Evolutionary conservation across 2,797 vertebrate species (phyloP), one percentile per base, ranked within the genome.

Genomic region (Malacoraja senta): DNA sequence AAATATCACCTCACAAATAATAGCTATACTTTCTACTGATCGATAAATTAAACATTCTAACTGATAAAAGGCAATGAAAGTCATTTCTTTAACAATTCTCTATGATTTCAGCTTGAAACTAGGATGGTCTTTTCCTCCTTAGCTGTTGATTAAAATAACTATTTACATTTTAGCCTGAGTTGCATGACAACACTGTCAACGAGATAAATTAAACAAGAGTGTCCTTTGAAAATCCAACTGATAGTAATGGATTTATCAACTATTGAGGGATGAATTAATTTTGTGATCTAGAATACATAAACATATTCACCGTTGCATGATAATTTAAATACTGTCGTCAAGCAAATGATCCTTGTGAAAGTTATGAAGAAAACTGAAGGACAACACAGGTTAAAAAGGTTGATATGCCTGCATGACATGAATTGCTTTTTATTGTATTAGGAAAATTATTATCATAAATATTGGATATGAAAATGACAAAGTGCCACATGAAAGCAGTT

Each of bases 371-470:
- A 92, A 92, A 92, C 44, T 92, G 71, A 92, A 92, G 68, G 71
- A 92, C 71, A 53, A 92, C n/a, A 76, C 21, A 92, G 90, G 90
- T 71, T 15, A 58, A 44, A 92, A 72, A 76, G 90, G 24, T 68
- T 74, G 74, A 44, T 92, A 3, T 92, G 44, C 35, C 38, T 92
- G 71, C 74, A 72, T 92, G 90, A 92, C 1, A 13, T 58, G 72
- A 92, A 92, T 92, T 92, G 53, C 71, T 74, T 92, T 74, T 91
- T 91, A 92, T 92, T 74, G 71, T 76, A 92, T 92, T 58, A 92
- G 90, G 24, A 92, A 92, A 92, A 92, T 92, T 72, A 58, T 91
- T 91, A 91, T 76, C 71, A 92, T 92, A 92, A 92, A 92, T 92
- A 92, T 92, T 72, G 72, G 90, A 92, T 74, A 76, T 76, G 90